A percentile compares a stretch with the other conserved stretches of the same genome.
phyloP scores from a whole-genome alignment of 2,797 vertebrate genomes.

The Chloroceryle amazona region DNA sequence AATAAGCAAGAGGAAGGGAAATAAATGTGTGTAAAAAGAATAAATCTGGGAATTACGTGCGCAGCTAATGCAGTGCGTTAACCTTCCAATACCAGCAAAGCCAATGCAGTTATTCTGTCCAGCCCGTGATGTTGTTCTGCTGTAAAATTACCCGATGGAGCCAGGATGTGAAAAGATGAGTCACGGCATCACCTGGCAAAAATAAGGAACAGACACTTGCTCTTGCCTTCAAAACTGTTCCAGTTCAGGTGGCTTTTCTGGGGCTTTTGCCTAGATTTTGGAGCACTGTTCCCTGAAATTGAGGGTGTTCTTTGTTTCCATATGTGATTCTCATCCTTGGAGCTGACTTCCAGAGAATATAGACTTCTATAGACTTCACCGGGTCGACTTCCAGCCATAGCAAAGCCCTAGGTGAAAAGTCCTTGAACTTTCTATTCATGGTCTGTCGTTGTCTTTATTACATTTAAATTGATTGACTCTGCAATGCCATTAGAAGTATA shows the following conservation, averaged over 20 bases:
- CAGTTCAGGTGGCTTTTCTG: background rate
- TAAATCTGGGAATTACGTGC: background rate
- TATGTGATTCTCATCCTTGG: background rate
- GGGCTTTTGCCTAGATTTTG: background rate
- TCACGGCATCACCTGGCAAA: background rate
- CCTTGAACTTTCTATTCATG: conserved; percentile 69
- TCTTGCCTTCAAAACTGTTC: background rate
- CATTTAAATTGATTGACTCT: conserved; percentile 64
- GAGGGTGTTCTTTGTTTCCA: background rate
- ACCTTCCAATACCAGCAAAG: background rate
- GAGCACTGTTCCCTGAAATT: background rate
- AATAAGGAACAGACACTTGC: conserved; percentile 24
- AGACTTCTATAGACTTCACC: background rate
- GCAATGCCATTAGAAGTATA: conserved; percentile 29
- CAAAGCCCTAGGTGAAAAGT: conserved; percentile 62
- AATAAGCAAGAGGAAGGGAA: background rate
- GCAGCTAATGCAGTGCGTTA: background rate
- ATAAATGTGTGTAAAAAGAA: background rate
- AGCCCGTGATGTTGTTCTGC: background rate
- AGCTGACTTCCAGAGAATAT: background rate
- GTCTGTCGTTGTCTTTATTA: conserved; percentile 56
- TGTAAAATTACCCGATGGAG: conserved; percentile 18
- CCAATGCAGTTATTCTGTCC: background rate
- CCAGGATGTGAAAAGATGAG: background rate
- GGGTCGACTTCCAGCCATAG: background rate